Base-by-base conservation (phyloP, 2,888 invertebrate species). In the Apomyelois bistriatella region DNA sequence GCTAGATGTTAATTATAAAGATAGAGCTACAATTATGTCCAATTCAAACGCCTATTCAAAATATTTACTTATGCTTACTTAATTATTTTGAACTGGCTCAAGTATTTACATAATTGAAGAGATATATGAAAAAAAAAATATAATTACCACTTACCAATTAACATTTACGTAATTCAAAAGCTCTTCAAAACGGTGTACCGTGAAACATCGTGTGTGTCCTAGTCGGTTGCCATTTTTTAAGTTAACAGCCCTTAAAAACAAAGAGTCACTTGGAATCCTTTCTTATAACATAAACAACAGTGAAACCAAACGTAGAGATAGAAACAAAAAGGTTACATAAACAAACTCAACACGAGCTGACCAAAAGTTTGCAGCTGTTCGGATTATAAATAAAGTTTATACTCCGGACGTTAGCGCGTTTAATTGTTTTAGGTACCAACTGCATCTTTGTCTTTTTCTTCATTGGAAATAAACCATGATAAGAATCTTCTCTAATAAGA, bases 301-400 rank as follows among this genome's bases (percentile, higher is more conserved):
- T 53, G 56, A 69, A 59, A 61, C 52, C 64, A 57, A 65, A 61
- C 60, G 58, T 58, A 69, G 69, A 76, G 76, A 79, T 85, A 82
- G 82, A 75, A 80, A 78, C 77, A 82, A 78, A 79, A 83, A 79
- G 76, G 68, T 77, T 79, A 74, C 50, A 77, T 75, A 74, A 85
- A 83, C 78, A 85, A 85, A 82, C 82, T 69, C 67, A 73, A 75
- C 76, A 65, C 76, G 79, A 76, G 82, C 85, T 89, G 88, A 90
- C 89, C 90, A 90, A 86, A 90, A 88, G 90, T 89, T 89, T 88
- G 89, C 90, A 90, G 90, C 90, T 90, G 89, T 87, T 86, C 60
- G 58, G 66, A 59, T 76, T 89, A 89, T 87, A 87, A 89, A 90
- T 90, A 89, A 84, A 82, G 74, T 87, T 87, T 88, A 87, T 86